A percentile compares a stretch with the other conserved stretches of the same genome.
Evolutionary conservation across 2,888 invertebrate species (phyloP).

Genomic region (Trachelus troglodyta): DNA sequence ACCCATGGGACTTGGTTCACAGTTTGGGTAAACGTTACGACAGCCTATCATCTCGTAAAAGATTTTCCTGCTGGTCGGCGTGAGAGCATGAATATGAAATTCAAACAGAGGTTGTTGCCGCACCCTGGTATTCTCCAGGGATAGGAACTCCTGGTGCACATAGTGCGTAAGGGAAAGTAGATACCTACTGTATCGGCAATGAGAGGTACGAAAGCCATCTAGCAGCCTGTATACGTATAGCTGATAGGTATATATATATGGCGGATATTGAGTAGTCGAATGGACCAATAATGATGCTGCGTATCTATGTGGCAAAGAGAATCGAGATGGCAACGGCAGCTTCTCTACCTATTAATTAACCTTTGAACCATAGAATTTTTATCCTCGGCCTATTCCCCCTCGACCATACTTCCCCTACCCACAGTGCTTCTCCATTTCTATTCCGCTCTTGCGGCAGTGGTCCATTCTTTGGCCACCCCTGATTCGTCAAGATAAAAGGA

Average conservation of each 20-base stretch:
- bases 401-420: background rate
- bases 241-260: background rate
- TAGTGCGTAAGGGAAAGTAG: background rate
- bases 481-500: background rate
- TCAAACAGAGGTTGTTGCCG: background rate
- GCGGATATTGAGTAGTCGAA: conserved; percentile 19
- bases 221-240: background rate
- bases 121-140: background rate
- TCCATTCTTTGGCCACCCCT: background rate
- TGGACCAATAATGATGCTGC: conserved; percentile 24
- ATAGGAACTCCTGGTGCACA: background rate
- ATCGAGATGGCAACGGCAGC: conserved; percentile 16
- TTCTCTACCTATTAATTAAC: conserved; percentile 25
- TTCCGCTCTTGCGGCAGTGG: background rate
- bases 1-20: background rate
- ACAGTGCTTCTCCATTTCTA: background rate
- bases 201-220: background rate
- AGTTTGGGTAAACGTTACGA: background rate
- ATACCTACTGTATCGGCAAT: background rate
- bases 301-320: conserved; percentile 18
- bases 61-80: background rate
- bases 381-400: conserved; percentile 5
- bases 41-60: background rate
- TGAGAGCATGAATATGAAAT: background rate
- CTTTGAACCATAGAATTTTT: conserved; percentile 21